phyloP scores from a whole-genome alignment of 37 sponge, comb jelly and placozoan species.

The Diacarnus erythraeanus region DNA sequence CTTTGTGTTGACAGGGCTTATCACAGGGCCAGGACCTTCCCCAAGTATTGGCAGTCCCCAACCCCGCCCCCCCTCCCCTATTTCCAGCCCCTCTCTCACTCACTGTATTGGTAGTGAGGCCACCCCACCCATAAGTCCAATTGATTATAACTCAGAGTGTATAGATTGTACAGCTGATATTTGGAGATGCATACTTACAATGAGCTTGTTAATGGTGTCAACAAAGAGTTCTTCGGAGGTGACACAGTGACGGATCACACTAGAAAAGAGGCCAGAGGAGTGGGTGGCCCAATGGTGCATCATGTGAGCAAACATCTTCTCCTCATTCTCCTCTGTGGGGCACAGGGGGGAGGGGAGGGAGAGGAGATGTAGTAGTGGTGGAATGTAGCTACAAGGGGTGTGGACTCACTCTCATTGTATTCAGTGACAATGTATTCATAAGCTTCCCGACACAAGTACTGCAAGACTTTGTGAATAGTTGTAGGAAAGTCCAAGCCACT shows the following conservation, averaged over 20 bases:
- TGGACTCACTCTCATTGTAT: slow-evolving; percentile 12
- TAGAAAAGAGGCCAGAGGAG: slow-evolving; percentile 10
- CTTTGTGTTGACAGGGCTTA: too few species aligned
- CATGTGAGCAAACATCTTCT: slow-evolving; percentile 18
- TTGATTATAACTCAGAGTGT: too few species aligned
- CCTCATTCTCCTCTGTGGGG: slow-evolving; percentile 3
- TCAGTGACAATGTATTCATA: slow-evolving; percentile 17
- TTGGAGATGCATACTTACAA: slow-evolving; percentile 41
- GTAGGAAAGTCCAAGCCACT: slow-evolving; percentile 15
- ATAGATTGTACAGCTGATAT: too few species aligned
- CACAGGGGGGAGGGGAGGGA: too few species aligned
- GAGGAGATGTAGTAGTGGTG: too few species aligned
- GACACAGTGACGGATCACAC: slow-evolving; percentile 28
- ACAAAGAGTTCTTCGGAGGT: slow-evolving; percentile 21
- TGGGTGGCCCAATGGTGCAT: slow-evolving; percentile 25
- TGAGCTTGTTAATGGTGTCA: slow-evolving; percentile 7
- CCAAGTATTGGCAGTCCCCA: too few species aligned
- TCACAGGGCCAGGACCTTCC: too few species aligned
- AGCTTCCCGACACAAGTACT: background rate
- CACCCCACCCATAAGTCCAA: too few species aligned
- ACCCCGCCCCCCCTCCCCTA: too few species aligned
- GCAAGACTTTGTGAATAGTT: slow-evolving; percentile 3
- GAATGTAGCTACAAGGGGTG: too few species aligned
- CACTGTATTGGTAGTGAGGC: too few species aligned
- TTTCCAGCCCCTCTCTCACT: too few species aligned